phyloP scores from a whole-genome alignment of 2,888 invertebrate genomes.

The Folsomia manolachei region DNA sequence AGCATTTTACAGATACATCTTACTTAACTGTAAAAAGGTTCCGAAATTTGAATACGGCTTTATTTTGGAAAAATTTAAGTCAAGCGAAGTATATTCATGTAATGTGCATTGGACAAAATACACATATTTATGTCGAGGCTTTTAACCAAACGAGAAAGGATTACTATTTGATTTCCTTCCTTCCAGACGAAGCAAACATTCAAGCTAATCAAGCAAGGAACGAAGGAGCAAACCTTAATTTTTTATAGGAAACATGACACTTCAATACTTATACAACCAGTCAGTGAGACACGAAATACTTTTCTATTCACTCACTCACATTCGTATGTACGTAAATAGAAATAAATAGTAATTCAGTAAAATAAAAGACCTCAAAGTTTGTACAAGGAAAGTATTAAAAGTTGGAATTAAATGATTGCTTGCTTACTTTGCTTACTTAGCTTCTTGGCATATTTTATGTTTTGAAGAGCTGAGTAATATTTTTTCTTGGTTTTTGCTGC shows the following conservation, averaged over 20 bases:
- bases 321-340: too few species aligned
- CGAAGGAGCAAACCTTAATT: background rate
- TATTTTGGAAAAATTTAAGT: too few species aligned
- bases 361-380: constrained; percentile 1
- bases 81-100: too few species aligned
- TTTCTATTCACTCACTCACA: too few species aligned
- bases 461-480: background rate
- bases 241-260: constrained; percentile 2
- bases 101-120: background rate
- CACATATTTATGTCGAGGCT: too few species aligned
- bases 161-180: background rate
- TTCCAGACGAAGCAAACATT: background rate
- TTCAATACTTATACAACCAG: background rate
- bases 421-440: background rate
- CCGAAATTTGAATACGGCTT: too few species aligned
- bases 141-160: background rate
- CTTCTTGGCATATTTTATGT: too few species aligned
- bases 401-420: background rate
- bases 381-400: constrained; percentile 6
- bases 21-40: too few species aligned
- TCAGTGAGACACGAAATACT: too few species aligned
- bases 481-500: background rate
- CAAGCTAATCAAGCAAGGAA: background rate
- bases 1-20: too few species aligned
- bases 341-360: background rate